Evolutionary conservation across 1,140 invertebrate genomes (phyloP).

Genomic region (Maconellicoccus hirsutus): DNA sequence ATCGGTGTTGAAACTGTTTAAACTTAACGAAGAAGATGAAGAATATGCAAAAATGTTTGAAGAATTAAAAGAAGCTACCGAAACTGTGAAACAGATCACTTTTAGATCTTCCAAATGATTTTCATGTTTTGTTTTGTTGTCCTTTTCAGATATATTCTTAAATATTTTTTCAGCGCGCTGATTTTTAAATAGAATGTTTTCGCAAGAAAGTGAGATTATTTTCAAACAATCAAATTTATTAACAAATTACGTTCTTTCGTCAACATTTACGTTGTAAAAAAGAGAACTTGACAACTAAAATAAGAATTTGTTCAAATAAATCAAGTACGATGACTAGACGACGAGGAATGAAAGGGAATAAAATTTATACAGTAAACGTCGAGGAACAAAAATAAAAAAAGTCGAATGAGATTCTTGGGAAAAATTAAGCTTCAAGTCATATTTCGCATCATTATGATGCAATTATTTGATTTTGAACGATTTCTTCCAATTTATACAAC

Average conservation of each 20-base stretch:
- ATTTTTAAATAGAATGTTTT: too few relatives aligned
- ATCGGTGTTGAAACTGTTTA: not conserved
- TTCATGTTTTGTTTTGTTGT: not conserved
- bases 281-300: not conserved
- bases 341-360: not conserved
- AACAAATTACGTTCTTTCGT: too few relatives aligned
- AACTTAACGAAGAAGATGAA: not conserved
- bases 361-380: not conserved
- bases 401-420: not conserved
- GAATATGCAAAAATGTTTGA: not conserved
- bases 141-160: not conserved
- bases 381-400: not conserved
- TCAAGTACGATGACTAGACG: not conserved
- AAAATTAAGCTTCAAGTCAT: not conserved
- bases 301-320: not conserved
- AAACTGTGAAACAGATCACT: not conserved
- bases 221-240: too few relatives aligned
- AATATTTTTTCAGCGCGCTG: too few relatives aligned
- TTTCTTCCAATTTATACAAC: conserved; percentile 14
- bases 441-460: not conserved
- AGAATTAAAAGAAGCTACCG: not conserved
- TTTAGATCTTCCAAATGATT: not conserved
- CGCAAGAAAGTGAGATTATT: too few relatives aligned
- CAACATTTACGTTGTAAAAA: too few relatives aligned
- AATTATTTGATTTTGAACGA: not conserved